Conservation (phyloP, 2,888 invertebrate species). For the Hemistola chrysoprasaria region DNA sequence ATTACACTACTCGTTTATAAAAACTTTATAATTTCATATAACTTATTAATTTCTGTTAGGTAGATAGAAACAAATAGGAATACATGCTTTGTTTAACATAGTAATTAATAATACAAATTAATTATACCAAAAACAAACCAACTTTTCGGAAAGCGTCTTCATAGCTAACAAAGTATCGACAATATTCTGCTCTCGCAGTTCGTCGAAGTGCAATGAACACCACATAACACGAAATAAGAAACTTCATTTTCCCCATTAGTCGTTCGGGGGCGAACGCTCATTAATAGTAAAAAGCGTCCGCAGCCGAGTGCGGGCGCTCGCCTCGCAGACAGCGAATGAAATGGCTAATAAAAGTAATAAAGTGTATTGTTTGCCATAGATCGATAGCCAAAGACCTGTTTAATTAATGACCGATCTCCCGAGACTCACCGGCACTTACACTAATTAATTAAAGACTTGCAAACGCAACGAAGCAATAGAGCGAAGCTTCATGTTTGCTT, state of each 20-base stretch:
- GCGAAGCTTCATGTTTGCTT: conserved; percentile 54
- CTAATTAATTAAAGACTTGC: conserved; percentile 74
- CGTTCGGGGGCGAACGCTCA: conserved; percentile 35
- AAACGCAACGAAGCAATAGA: conserved; percentile 63
- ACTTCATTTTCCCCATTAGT: conserved; percentile 37
- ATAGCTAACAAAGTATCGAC: conserved; percentile 10
- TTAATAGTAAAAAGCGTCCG: conserved; percentile 54
- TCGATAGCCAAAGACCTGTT: conserved; percentile 72
- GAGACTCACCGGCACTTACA: conserved; percentile 77
- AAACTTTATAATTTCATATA: too few species aligned
- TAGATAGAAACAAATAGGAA: too few species aligned
- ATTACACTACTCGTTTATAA: too few species aligned
- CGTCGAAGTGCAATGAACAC: conserved; percentile 23
- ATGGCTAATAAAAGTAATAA: conserved; percentile 72
- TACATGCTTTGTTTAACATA: too few species aligned
- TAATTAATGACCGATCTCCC: conserved; percentile 78
- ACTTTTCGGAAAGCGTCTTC: background rate
- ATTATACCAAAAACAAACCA: too few species aligned
- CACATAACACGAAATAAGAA: conserved; percentile 32
- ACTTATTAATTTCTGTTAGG: too few species aligned
- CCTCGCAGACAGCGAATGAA: conserved; percentile 61
- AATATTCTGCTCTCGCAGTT: conserved; percentile 22
- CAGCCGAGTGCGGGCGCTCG: conserved; percentile 37
- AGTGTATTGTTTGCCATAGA: conserved; percentile 73
- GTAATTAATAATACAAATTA: too few species aligned